A percentile compares a stretch with the other conserved stretches of the same genome.
Conservation (phyloP, 2,113 vertebrate genomes). For the Chionis minor region DNA sequence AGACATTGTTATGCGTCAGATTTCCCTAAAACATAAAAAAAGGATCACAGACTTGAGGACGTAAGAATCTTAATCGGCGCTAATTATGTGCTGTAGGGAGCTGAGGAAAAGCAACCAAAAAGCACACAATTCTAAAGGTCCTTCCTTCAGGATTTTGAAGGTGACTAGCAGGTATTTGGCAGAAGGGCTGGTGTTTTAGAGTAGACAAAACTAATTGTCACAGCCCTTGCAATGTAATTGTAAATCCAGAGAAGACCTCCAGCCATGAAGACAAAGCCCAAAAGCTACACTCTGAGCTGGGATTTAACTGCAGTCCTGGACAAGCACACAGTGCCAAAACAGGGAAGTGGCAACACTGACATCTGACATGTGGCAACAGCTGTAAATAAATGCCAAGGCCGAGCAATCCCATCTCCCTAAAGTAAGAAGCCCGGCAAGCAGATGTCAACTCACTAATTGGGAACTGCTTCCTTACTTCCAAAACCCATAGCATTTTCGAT, state of each 20-base stretch:
- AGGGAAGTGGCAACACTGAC: background rate
- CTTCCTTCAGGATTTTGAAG: background rate
- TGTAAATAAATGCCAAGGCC: background rate
- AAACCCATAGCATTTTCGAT: background rate
- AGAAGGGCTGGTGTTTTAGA: background rate
- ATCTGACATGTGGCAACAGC: background rate
- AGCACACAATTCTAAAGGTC: background rate
- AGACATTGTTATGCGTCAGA: constrained; percentile 95
- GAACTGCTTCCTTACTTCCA: background rate
- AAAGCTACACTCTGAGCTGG: background rate
- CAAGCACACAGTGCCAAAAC: background rate
- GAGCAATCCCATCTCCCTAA: background rate
- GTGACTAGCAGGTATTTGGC: background rate
- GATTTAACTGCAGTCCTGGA: background rate
- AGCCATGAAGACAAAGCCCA: background rate
- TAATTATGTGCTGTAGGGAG: background rate
- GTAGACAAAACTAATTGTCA: background rate
- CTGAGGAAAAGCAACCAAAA: background rate
- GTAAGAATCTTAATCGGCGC: background rate
- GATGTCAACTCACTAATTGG: background rate
- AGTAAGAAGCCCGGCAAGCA: background rate
- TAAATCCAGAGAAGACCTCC: background rate
- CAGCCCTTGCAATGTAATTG: background rate
- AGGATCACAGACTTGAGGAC: background rate
- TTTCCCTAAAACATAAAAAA: constrained; percentile 80